Base-by-base conservation (phyloP, 30 jellyfish, hydroid and myxozoan species). In the Sanderia malayensis region DNA sequence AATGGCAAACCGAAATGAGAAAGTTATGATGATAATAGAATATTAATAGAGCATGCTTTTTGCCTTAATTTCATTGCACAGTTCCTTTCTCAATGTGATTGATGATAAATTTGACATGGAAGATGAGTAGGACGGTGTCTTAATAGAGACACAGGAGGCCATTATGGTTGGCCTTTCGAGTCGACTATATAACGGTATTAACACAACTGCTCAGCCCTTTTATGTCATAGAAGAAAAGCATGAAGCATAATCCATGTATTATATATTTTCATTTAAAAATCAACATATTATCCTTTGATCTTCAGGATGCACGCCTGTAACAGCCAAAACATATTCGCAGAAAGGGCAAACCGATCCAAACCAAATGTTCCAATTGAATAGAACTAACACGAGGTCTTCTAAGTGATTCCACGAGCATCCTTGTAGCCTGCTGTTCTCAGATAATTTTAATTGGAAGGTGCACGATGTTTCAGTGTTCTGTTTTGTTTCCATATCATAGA, bases 381-480 rank as follows among this genome's bases (percentile, higher is more conserved):
- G 46, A 44, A 73, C 61, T 34, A 76, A 41, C 87, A 76, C 64
- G 79, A 76, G 87, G 69, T 58, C 87, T 79, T 62, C 87, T 76
- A 59, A 77, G 67, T 31, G 87, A 61, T 63, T 62, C 49, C 62
- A 55, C 46, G 71, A 63, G 74, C 64, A 76, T 76, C 45, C 87
- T 61, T 76, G 46, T 24, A 53, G 44, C 74, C 64, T 79, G 74
- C 74, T 76, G 67, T 62, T 76, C 79, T 62, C 17, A 18, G 55
- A 15, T 62, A 29, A 22, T 29, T 62, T 25, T 76, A 61, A 76
- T 76, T 76, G 80, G 87, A 76, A 76, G n/a, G 52, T 75, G 37
- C 64, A 76, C 80, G 79, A 61, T 70, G 67, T 61, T 60, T 76
- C 29, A 76, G 58, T 64, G 61, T 67, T 32, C 29, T 74, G 58